These are phyloP conservation scores for Ispidina picta DNA, from an alignment of 2,797 vertebrate species.

Conservation along the genomic window DNA sequence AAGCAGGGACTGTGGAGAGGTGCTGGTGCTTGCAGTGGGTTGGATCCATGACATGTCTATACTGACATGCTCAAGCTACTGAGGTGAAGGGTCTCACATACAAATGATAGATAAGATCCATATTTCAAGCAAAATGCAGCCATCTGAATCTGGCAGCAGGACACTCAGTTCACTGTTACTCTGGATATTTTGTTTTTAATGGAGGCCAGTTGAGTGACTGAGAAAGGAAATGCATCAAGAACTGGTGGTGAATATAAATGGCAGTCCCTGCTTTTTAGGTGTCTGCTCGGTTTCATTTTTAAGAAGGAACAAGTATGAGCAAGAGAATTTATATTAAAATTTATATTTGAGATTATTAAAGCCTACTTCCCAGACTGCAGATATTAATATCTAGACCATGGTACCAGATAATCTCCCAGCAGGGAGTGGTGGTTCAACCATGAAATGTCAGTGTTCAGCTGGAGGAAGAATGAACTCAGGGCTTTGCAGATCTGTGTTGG, in stretches of 20 bases:
- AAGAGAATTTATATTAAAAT: slow-evolving; percentile 41
- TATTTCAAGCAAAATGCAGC: not conserved
- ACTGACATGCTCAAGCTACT: not conserved
- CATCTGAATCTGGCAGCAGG: not conserved
- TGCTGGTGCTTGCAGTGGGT: not conserved
- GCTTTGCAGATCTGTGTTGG: slow-evolving; percentile 3
- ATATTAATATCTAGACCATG: slow-evolving; percentile 18
- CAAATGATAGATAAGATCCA: not conserved
- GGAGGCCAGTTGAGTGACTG: not conserved
- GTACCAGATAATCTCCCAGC: slow-evolving; percentile 37
- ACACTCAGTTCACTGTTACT: not conserved
- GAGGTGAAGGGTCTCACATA: not conserved
- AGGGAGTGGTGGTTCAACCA: slow-evolving; percentile 40
- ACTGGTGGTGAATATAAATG: not conserved
- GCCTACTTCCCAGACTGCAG: not conserved
- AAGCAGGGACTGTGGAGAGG: not conserved
- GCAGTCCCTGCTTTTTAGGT: not conserved
- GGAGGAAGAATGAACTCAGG: slow-evolving; percentile 7
- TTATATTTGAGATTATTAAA: slow-evolving; percentile 49
- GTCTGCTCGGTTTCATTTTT: slow-evolving; percentile 15
- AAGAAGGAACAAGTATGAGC: not conserved
- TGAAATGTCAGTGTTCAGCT: slow-evolving; percentile 45
- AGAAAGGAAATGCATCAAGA: not conserved
- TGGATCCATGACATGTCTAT: not conserved
- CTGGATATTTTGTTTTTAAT: not conserved